Percentiles rank a stretch among this genome's conserved stretches.
Evolutionary conservation across 2,888 invertebrate genomes (phyloP).

Genomic region (Cryptocephalus primarius): DNA sequence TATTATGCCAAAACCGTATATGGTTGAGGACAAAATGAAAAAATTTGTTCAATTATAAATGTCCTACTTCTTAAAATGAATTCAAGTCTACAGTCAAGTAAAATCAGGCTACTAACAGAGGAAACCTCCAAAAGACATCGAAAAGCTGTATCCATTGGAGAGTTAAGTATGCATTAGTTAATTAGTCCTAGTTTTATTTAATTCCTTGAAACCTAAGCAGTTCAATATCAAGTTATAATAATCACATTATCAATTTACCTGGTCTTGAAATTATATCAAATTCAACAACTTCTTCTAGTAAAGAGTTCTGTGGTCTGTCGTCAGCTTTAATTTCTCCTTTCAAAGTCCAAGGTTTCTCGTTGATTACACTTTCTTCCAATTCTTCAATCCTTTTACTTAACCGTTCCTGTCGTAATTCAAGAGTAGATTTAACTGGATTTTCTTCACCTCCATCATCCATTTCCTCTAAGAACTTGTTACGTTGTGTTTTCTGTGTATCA

Average conservation of each 20-base stretch:
- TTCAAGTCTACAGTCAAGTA: neutral
- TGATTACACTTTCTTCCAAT: conserved; percentile 61
- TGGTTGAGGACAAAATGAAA: neutral
- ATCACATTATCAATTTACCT: conserved; percentile 25
- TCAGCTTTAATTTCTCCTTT: conserved; percentile 78
- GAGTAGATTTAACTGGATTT: conserved; percentile 45
- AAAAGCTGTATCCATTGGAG: neutral
- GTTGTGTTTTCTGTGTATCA: conserved; percentile 26
- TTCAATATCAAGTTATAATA: too few relatives aligned
- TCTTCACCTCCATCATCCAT: conserved; percentile 22
- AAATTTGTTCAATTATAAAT: neutral
- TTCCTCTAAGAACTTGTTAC: conserved; percentile 28
- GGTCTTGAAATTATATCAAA: conserved; percentile 77
- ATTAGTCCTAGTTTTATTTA: too few relatives aligned
- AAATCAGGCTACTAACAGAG: neutral
- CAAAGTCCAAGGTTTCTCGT: conserved; percentile 88
- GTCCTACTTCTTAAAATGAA: neutral
- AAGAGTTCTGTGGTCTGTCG: conserved; percentile 79
- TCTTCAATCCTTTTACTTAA: conserved; percentile 55
- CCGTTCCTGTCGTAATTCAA: conserved; percentile 65
- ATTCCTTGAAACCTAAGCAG: too few relatives aligned
- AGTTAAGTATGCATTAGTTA: too few relatives aligned
- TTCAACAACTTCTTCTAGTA: conserved; percentile 84
- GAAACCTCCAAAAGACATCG: neutral
- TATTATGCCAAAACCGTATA: too few relatives aligned